These are phyloP conservation scores for Dendrocincla tyrannina DNA, from an alignment of 2,797 vertebrate genomes.

Conservation along the genomic window DNA sequence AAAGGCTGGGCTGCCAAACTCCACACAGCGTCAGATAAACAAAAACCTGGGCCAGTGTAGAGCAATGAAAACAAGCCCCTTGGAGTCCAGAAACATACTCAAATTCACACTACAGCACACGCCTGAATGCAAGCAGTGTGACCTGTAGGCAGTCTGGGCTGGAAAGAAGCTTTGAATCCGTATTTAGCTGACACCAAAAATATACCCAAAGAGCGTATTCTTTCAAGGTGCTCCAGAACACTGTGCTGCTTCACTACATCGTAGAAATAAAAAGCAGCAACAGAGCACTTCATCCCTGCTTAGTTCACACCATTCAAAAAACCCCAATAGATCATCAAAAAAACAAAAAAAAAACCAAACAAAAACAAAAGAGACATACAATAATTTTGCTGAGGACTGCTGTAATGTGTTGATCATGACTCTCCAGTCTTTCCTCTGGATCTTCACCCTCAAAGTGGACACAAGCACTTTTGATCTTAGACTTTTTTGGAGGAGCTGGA, in stretches of 20 bases:
- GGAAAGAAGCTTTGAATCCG: background rate
- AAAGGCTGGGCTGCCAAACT: background rate
- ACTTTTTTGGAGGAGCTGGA: slow-evolving; percentile 90
- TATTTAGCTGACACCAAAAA: background rate
- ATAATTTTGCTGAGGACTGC: slow-evolving; percentile 92
- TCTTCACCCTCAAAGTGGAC: slow-evolving; percentile 85
- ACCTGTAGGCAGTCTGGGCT: background rate
- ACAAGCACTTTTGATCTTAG: slow-evolving; percentile 79
- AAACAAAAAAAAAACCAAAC: background rate
- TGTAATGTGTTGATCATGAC: slow-evolving; percentile 88
- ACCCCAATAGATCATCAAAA: background rate
- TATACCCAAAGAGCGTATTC: background rate
- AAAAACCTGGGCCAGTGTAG: background rate
- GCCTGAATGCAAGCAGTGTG: background rate
- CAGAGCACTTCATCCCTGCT: background rate
- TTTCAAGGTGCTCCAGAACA: background rate
- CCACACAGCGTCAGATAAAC: background rate
- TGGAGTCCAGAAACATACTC: background rate
- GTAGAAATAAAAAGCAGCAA: background rate
- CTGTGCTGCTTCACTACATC: background rate
- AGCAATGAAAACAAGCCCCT: background rate
- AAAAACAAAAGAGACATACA: slow-evolving; percentile 73
- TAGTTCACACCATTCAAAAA: background rate
- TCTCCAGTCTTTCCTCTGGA: slow-evolving; percentile 82
- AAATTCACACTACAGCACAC: background rate